Conservation (phyloP, 2,113 vertebrate species). For the Sinocyclocheilus anophthalmus region DNA sequence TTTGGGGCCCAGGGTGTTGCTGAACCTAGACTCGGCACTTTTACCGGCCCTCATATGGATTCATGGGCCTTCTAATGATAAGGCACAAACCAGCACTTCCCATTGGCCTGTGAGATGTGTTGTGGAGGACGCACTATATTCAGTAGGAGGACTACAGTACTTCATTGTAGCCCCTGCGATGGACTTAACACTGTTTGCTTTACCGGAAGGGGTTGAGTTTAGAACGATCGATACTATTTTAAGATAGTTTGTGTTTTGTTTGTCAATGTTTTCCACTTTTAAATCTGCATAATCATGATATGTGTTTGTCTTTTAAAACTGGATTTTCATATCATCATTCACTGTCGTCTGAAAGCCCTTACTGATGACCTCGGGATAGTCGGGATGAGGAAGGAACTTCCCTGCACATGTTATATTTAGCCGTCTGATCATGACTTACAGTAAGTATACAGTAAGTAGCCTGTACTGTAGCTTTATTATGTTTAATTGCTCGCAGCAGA, state of each 20-base stretch:
- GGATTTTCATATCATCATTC: conserved; percentile 28
- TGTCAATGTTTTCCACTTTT: conserved; percentile 46
- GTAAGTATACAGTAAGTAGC: conserved; percentile 55
- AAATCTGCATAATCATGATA: conserved; percentile 45
- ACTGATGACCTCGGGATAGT: conserved; percentile 18
- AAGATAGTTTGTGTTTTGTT: conserved; percentile 54
- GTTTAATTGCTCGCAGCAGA: conserved; percentile 45
- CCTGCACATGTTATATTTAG: neutral
- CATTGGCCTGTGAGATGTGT: neutral
- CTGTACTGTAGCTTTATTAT: conserved; percentile 51
- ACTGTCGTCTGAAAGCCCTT: neutral
- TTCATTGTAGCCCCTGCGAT: conserved; percentile 6
- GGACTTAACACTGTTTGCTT: conserved; percentile 46
- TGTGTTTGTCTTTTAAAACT: conserved; percentile 35
- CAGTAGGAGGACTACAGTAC: conserved; percentile 36
- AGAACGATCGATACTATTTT: conserved; percentile 45
- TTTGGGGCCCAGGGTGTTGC: neutral
- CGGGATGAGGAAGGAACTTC: neutral
- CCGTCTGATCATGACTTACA: conserved; percentile 57
- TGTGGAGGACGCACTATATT: neutral
- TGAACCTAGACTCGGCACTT: neutral
- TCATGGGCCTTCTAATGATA: conserved; percentile 8
- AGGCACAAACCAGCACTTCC: conserved; percentile 1
- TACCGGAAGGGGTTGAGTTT: conserved; percentile 54
- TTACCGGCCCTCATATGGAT: neutral